phyloP scores from a whole-genome alignment of 2,888 invertebrate genomes.

The Yponomeuta malinellus region DNA sequence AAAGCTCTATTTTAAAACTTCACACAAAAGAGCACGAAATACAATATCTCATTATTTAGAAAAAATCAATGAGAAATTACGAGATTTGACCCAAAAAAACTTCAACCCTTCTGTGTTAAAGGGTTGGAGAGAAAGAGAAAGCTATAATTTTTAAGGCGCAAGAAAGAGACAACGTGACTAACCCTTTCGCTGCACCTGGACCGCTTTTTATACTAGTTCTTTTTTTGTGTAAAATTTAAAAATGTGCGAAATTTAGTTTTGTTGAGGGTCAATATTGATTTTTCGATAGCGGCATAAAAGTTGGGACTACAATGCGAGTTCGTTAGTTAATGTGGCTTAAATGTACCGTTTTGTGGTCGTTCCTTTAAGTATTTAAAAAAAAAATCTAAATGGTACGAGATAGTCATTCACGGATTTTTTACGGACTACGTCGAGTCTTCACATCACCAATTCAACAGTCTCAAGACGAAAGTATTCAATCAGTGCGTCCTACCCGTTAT shows the following conservation, averaged over 20 bases:
- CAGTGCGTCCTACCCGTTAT: too few relatives aligned
- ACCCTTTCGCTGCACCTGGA: conserved; percentile 72
- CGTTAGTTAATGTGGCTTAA: conserved; percentile 47
- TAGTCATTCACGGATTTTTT: too few relatives aligned
- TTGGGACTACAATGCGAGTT: conserved; percentile 48
- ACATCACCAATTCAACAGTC: too few relatives aligned
- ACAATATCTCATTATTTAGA: conserved; percentile 71
- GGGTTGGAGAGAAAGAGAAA: conserved; percentile 52
- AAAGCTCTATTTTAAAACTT: conserved; percentile 38
- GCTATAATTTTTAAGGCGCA: conserved; percentile 22
- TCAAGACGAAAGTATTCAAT: too few relatives aligned
- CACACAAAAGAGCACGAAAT: conserved; percentile 47
- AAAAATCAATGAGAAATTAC: conserved; percentile 67
- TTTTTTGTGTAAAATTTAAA: conserved; percentile 60
- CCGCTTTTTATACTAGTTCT: conserved; percentile 43
- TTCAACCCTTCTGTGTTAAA: conserved; percentile 49
- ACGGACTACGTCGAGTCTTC: too few relatives aligned
- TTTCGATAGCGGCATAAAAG: conserved; percentile 45
- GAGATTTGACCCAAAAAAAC: conserved; percentile 68
- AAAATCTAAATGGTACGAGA: not conserved
- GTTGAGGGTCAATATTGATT: conserved; percentile 71
- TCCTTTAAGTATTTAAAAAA: not conserved
- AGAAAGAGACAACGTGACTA: conserved; percentile 40
- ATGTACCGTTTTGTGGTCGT: conserved; percentile 9
- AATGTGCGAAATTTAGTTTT: conserved; percentile 68